These are phyloP conservation scores for Leptinotarsa tumamoca DNA, from an alignment of 2,888 invertebrate genomes.

Conservation along the genomic window DNA sequence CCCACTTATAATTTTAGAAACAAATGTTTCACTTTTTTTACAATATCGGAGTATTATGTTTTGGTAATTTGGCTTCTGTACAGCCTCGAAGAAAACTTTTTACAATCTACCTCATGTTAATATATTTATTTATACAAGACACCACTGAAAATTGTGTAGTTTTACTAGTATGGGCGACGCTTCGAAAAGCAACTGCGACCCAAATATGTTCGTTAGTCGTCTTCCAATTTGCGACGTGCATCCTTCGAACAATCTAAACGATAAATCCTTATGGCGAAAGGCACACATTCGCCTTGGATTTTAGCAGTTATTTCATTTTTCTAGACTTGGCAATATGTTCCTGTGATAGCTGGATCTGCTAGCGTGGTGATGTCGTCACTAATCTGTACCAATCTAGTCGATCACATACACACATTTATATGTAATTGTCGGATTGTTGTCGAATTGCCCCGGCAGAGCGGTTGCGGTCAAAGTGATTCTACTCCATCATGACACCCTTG, in stretches of 20 bases:
- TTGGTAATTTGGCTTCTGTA: not conserved
- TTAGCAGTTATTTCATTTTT: slow-evolving; percentile 22
- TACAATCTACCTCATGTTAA: slow-evolving; percentile 35
- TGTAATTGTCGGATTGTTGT: slow-evolving; percentile 30
- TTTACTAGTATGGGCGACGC: not conserved
- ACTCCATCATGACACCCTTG: slow-evolving; percentile 53
- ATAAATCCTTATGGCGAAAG: slow-evolving; percentile 40
- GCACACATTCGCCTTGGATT: slow-evolving; percentile 49
- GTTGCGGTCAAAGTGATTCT: slow-evolving; percentile 47
- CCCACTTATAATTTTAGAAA: not conserved
- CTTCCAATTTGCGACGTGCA: slow-evolving; percentile 32
- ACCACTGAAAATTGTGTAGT: not conserved
- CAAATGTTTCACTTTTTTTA: not conserved
- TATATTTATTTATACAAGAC: not conserved
- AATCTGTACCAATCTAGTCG: slow-evolving; percentile 40
- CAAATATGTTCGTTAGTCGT: not conserved
- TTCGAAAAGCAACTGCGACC: not conserved
- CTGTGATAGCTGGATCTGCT: slow-evolving; percentile 39
- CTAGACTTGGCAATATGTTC: slow-evolving; percentile 40
- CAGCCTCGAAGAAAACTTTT: not conserved
- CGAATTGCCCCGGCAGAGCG: slow-evolving; percentile 40
- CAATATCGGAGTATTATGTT: too few relatives aligned
- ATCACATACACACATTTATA: slow-evolving; percentile 27
- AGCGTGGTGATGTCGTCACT: slow-evolving; percentile 31
- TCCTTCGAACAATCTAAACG: slow-evolving; percentile 26